A percentile compares a stretch with the other conserved stretches of the same genome.
phyloP scores from a whole-genome alignment of 1,140 invertebrate genomes.

The Dinothrombium tinctorium region DNA sequence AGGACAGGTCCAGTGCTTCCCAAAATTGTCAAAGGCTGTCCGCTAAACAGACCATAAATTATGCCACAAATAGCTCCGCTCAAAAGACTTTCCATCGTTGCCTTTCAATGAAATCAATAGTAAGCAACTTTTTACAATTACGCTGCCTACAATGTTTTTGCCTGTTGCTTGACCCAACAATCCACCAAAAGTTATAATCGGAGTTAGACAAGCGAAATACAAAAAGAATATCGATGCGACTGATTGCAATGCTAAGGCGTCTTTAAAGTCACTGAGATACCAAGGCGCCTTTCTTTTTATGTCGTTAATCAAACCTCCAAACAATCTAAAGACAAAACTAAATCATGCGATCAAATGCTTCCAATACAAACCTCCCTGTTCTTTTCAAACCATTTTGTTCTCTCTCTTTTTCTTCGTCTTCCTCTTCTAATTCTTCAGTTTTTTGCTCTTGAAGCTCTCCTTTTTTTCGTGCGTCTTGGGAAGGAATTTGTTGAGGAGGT shows the following conservation, averaged over 20 bases:
- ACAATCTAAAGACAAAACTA: conserved; percentile 30
- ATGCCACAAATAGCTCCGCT: conserved; percentile 87
- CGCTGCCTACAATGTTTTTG: conserved; percentile 48
- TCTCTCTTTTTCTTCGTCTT: conserved; percentile 39
- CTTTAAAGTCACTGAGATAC: conserved; percentile 36
- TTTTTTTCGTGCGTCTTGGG: conserved; percentile 35
- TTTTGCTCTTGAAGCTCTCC: conserved; percentile 37
- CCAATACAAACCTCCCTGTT: conserved; percentile 35
- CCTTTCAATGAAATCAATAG: conserved; percentile 23
- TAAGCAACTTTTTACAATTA: background rate
- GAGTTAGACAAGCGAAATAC: conserved; percentile 92
- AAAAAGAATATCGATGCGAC: conserved; percentile 84
- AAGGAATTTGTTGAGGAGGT: conserved; percentile 80
- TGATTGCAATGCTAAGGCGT: conserved; percentile 75
- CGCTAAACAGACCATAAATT: conserved; percentile 85
- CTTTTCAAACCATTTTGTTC: conserved; percentile 63
- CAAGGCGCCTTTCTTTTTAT: conserved; percentile 72
- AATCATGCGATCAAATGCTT: no score
- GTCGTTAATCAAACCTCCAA: conserved; percentile 81
- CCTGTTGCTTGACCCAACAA: conserved; percentile 79
- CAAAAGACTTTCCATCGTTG: conserved; percentile 88
- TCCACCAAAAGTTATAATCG: conserved; percentile 90
- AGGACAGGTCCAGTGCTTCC: conserved; percentile 93
- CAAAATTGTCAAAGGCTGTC: conserved; percentile 88
- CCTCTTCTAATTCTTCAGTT: conserved; percentile 62